Base-by-base conservation (phyloP, 2,888 invertebrate species). In the Trachelus tabidus region DNA sequence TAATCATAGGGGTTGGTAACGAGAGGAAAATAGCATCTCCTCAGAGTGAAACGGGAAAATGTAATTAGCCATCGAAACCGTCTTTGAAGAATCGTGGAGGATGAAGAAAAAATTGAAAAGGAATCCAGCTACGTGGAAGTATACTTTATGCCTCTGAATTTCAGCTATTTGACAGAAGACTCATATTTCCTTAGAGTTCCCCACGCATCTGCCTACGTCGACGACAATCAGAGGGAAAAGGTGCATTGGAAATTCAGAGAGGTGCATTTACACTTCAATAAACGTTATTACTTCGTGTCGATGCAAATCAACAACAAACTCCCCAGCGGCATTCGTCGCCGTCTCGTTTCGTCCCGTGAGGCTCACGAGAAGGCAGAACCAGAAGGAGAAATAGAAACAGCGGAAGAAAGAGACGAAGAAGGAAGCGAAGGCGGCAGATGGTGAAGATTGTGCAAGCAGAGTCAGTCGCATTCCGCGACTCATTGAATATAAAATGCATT, bases 191-290 rank as follows among this genome's bases (percentile, higher is more conserved):
- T 33, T 15, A 11, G 23, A 11, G 12, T 23, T 30, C 33, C 69
- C 12, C 69, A 69, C 69, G 69, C 69, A 15, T 2, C 12, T 69
- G 11, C 11, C 31, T 69, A 69, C 69, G 69, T 33, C 30, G 30
- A 69, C 11, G 69, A 69, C 30, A 69, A 69, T 40, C 40, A 33
- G 69, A 30, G 33, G 30, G 69, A 69, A 69, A 78, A 81, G 79
- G 82, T 80, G 81, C 83, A 85, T 85, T 84, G 83, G 79, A 84
- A 85, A 85, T 85, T 85, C 82, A 77, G 80, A 80, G 81, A 82
- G 83, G 81, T 82, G 84, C 86, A 86, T 87, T 88, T 86, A 83
- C 86, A 86, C 86, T 82, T 87, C 84, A 85, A 87, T 87, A 87
- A 88, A 88, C 87, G 85, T 86, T 86, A 87, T 85, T 85, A 85